Base-by-base conservation (phyloP, 2,113 vertebrate genomes). In the Hippolais icterina region DNA sequence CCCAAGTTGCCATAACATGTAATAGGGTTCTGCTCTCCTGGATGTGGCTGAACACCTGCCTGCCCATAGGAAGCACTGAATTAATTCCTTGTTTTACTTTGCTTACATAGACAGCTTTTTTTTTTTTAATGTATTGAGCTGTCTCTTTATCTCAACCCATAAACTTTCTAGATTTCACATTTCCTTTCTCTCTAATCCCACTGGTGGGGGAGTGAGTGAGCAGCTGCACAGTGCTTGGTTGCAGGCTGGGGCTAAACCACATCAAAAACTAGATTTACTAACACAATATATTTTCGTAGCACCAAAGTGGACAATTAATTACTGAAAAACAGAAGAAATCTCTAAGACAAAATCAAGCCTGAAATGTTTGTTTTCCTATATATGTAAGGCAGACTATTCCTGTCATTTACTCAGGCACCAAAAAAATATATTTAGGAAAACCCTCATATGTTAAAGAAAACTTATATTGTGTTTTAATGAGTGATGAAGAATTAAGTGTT, bases 401-500 rank as follows among this genome's bases (percentile, higher is more conserved):
- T 91, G 41, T 74, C 59, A 81, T 82, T 92, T 91, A 90, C 23
- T 74, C 49, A 72, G 64, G 16, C 31, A 79, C 5, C 56, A 61
- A 87, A 82, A 96, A 44, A 82, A 92, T 69, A 50, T 65, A 69
- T 79, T 96, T 81, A 85, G 94, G 95, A 83, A 98, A 96, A 52
- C 29, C 70, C 37, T 95, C 12, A 10, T 71, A n/a, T 17, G 49
- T 75, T 94, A 94, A 97, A 37, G 56, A 9, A 93, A 97, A 93
- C 23, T 97, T 96, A 93, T 94, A 92, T 61, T 94, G 35, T 93
- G 52, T 96, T 80, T 78, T 82, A 97, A 97, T 96, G 94, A 96
- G 80, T 53, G 74, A 96, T 80, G 94, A 97, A 96, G 78, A 97
- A 97, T 89, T 71, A 96, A 98, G 93, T 68, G 57, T 95, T 89